Conservation (phyloP, 2,888 invertebrate species). For the Crossocerus cetratus region DNA sequence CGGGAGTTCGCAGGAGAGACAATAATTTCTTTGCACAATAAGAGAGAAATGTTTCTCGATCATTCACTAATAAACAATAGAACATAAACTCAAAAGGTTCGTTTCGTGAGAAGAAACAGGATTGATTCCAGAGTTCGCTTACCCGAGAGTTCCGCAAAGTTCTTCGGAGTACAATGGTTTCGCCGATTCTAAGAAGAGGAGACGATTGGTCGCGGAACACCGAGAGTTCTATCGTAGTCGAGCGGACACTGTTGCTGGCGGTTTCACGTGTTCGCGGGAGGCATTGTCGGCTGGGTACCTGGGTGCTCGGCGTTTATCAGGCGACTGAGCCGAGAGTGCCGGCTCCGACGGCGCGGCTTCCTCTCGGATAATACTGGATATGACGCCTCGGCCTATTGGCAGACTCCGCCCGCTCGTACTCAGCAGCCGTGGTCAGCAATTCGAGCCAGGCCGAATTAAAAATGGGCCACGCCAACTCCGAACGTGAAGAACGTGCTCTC, state of each 20-base stretch:
- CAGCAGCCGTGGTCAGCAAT: constrained; percentile 43
- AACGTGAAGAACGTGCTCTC: constrained; percentile 27
- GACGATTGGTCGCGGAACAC: no score
- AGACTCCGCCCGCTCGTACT: constrained; percentile 34
- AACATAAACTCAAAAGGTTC: no score
- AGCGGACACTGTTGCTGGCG: neutral
- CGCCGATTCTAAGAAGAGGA: no score
- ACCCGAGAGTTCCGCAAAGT: no score
- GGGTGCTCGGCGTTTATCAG: constrained; percentile 56
- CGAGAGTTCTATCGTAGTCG: neutral
- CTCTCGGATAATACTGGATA: constrained; percentile 55
- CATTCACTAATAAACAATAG: no score
- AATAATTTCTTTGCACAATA: no score
- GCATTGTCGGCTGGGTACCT: constrained; percentile 35
- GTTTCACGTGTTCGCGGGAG: constrained; percentile 31
- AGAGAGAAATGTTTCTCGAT: no score
- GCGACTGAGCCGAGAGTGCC: constrained; percentile 51
- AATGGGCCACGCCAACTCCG: constrained; percentile 40
- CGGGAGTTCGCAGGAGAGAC: no score
- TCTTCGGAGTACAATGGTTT: no score
- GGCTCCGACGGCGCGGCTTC: constrained; percentile 7
- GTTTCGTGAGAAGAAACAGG: no score
- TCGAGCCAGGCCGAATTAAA: constrained; percentile 53
- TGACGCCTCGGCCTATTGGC: constrained; percentile 49
- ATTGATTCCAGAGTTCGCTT: no score